Evolutionary conservation across 1,140 invertebrate species (phyloP), one percentile per base, ranked within the genome.

Genomic region (Oppia nitens): DNA sequence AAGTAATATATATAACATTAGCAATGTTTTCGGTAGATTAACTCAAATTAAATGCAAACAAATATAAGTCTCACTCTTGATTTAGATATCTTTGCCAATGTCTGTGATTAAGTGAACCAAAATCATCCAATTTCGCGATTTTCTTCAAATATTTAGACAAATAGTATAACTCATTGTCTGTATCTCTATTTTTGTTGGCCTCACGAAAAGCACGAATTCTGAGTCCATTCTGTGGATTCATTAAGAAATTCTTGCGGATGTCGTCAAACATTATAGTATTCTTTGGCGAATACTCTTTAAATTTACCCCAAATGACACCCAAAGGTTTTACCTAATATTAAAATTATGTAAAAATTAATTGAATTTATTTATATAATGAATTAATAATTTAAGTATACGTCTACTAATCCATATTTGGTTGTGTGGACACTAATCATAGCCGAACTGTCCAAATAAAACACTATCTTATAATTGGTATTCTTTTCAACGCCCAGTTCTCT

Each of bases 181-280:
- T 85, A 23, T 78, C 74, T 60, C 91, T 78, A 70, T 90, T 94
- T 9, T 85, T 70, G 68, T 95, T 89, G 0, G 91, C 91, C 67
- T 93, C 82, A 4, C 82, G 79, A 70, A 94, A 98, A 0, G 91
- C 83, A 67, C 81, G 77, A 68, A 97, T 95, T 70, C 83, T 62
- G 26, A 97, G 72, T 3, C 93, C 93, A 62, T 83, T 91, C 65
- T 88, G 85, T 17, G 91, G 91, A 73, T 98, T 98, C 92, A 98
- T 95, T 17, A 96, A 80, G 67, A 98, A 98, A 74, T 98, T 98
- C 64, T 90, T 75, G 57, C 90, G 77, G n/a, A 97, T 85, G 69
- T 97, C 93, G 68, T 97, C 93, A 67, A 98, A 89, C 91, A 98
- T 98, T 62, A 98, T 92, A 0, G 93, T 97, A 68, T 97, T 98